Percentiles rank a stretch among this genome's conserved stretches.
phyloP scores from a whole-genome alignment of 2,888 invertebrate genomes.

The Machimus atricapillus region DNA sequence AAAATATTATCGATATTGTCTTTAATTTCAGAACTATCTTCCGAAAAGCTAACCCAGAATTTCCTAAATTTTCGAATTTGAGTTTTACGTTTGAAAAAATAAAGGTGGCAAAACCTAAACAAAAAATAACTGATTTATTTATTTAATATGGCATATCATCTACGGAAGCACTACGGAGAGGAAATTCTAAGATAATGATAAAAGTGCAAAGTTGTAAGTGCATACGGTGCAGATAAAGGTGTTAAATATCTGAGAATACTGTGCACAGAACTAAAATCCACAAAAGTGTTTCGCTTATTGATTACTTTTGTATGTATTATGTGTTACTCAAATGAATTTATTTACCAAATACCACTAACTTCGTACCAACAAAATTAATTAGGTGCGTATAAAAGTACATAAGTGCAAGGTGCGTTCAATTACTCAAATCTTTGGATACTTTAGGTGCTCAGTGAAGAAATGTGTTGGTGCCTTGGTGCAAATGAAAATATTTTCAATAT shows the following conservation, averaged over 20 bases:
- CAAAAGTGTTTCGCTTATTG: neutral
- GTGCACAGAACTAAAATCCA: slow-evolving; percentile 18
- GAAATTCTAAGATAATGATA: slow-evolving; percentile 22
- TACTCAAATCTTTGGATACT: slow-evolving; percentile 21
- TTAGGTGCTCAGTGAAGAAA: slow-evolving; percentile 38
- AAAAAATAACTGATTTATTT: neutral
- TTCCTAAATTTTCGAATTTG: too few relatives aligned
- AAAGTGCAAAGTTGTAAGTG: slow-evolving; percentile 38
- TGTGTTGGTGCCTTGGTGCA: slow-evolving; percentile 37
- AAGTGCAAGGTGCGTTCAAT: slow-evolving; percentile 12
- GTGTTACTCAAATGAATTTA: neutral
- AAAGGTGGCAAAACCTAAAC: neutral
- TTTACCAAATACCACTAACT: slow-evolving; percentile 16
- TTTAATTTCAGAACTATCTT: too few relatives aligned
- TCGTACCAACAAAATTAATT: slow-evolving; percentile 3
- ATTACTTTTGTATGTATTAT: neutral
- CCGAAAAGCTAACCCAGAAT: too few relatives aligned
- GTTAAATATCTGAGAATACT: slow-evolving; percentile 5
- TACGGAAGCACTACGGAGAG: neutral
- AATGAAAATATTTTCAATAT: slow-evolving; percentile 36
- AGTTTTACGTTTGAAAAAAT: neutral
- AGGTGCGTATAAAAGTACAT: slow-evolving; percentile 1
- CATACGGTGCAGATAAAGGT: slow-evolving; percentile 28
- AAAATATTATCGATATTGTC: too few relatives aligned
- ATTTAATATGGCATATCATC: slow-evolving; percentile 11